A percentile compares a stretch with the other conserved stretches of the same genome.
These are phyloP conservation scores for Azorinus chamasolen DNA, from an alignment of 2,888 invertebrate species.

Conservation along the genomic window DNA sequence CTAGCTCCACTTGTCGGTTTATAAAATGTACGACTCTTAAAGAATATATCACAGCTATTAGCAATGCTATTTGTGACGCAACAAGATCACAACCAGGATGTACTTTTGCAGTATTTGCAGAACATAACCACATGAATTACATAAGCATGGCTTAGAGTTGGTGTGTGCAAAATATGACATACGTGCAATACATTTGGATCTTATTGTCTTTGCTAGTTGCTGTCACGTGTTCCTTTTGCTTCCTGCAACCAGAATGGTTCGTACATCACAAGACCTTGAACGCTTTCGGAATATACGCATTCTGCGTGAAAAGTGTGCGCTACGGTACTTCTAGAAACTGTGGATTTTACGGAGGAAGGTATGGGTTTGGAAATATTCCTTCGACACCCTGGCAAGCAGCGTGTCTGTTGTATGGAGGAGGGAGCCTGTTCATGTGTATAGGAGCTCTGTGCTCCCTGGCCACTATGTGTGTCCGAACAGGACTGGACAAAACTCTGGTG, in stretches of 20 bases:
- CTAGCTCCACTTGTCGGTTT: too few species aligned
- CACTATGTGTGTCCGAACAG: slow-evolving; percentile 75
- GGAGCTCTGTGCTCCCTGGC: slow-evolving; percentile 80
- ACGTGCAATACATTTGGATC: slow-evolving; percentile 83
- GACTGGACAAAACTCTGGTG: slow-evolving; percentile 76
- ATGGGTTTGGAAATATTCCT: slow-evolving; percentile 77
- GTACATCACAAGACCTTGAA: slow-evolving; percentile 76
- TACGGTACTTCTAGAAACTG: slow-evolving; percentile 58
- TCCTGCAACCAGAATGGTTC: slow-evolving; percentile 86
- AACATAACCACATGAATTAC: too few species aligned
- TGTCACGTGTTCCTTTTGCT: slow-evolving; percentile 84
- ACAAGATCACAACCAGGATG: too few species aligned
- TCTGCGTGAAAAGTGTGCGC: slow-evolving; percentile 64
- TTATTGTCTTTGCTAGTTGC: slow-evolving; percentile 85
- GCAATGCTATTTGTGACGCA: too few species aligned
- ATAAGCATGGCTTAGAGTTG: too few species aligned
- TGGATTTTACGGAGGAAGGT: slow-evolving; percentile 80
- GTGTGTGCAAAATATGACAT: slow-evolving; percentile 40
- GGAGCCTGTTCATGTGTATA: slow-evolving; percentile 82
- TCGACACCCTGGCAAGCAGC: slow-evolving; percentile 84
- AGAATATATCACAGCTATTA: too few species aligned
- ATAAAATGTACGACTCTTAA: too few species aligned
- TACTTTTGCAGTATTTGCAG: too few species aligned
- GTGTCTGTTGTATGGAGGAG: slow-evolving; percentile 83
- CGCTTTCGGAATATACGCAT: slow-evolving; percentile 81